Evolutionary conservation across 2,888 invertebrate genomes (phyloP).

Genomic region (Drosophila quasianomalipes): DNA sequence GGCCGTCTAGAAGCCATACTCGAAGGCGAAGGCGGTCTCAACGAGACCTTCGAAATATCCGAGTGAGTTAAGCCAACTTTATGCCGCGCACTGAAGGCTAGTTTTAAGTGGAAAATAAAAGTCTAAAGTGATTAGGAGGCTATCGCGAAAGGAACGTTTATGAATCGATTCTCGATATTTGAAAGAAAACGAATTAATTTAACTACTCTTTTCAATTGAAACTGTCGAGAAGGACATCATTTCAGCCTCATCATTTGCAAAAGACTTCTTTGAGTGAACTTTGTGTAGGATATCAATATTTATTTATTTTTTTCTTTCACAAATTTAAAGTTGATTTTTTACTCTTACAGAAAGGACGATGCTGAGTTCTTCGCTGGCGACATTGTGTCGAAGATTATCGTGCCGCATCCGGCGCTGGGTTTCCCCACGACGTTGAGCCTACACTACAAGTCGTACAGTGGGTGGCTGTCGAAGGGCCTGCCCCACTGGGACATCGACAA

Average conservation of each 20-base stretch:
- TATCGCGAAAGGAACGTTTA: neutral
- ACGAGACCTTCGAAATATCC: constrained; percentile 95
- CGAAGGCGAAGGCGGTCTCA: constrained; percentile 92
- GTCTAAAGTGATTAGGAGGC: neutral
- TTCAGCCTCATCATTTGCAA: neutral
- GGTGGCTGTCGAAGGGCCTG: constrained; percentile 95
- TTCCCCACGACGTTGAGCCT: constrained; percentile 91
- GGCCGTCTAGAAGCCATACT: constrained; percentile 93
- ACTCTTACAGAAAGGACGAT: constrained; percentile 90
- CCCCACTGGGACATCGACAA: constrained; percentile 93
- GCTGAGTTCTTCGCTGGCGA: constrained; percentile 90
- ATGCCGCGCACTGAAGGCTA: neutral
- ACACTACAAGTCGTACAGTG: constrained; percentile 94
- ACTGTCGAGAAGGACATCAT: too few species aligned
- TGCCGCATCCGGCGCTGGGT: constrained; percentile 94
- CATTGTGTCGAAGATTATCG: constrained; percentile 92
- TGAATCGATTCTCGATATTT: neutral
- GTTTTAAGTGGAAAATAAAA: neutral
- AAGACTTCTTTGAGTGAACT: too few species aligned
- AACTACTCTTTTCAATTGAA: too few species aligned
- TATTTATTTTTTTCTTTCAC: too few species aligned
- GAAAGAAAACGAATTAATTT: too few species aligned
- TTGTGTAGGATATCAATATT: too few species aligned
- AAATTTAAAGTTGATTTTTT: neutral
- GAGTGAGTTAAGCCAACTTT: constrained; percentile 87